Base-by-base conservation (phyloP, 2,797 vertebrate genomes). In the Syndactyla subalaris region DNA sequence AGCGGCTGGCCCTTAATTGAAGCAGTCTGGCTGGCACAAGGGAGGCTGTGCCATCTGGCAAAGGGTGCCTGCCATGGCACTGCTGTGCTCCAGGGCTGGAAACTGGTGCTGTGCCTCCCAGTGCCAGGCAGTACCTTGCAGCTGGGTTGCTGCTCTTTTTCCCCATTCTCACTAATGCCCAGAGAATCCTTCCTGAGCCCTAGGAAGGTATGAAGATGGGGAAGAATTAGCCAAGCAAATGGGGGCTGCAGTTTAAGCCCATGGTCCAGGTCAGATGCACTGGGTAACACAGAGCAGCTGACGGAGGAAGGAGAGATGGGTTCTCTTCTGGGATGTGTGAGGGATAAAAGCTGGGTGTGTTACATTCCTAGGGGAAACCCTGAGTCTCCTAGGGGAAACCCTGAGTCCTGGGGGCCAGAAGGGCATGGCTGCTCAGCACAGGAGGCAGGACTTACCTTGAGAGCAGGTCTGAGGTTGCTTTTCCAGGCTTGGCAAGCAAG, bases 211-310 rank as follows among this genome's bases (percentile, higher is more conserved):
- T 59, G 77, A 70, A 75, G 27, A 59, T 22, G 41, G 24, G 26
- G 34, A 66, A 59, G 51, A 73, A 61, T 48, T 38, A 70, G 38
- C 41, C 12, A 61, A 90, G 57, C 26, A 70, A 63, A 71, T 41
- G 9, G 6, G 4, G 23, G 14, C 76, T 59, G 70, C 36, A n/a
- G 14, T 87, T 68, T 32, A 46, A 79, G 21, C 22, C 30, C 12
- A 7, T 29, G 9, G 48, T 65, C 21, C 38, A 43, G 79, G 23
- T 38, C 23, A 77, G 38, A 22, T 0, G 0, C 0, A 1, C 36
- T 70, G 57, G 20, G n/a, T 78, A 65, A 39, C 62, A 51, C 1
- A 2, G 36, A 66, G 17, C 29, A 62, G n/a, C 41, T 59, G 59
- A 27, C 18, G 26, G n/a, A 72, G 21, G 57, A 81, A 32, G 36